Evolutionary conservation across 2,113 vertebrate genomes (phyloP), one percentile per base, ranked within the genome.

Genomic region (Meles meles): DNA sequence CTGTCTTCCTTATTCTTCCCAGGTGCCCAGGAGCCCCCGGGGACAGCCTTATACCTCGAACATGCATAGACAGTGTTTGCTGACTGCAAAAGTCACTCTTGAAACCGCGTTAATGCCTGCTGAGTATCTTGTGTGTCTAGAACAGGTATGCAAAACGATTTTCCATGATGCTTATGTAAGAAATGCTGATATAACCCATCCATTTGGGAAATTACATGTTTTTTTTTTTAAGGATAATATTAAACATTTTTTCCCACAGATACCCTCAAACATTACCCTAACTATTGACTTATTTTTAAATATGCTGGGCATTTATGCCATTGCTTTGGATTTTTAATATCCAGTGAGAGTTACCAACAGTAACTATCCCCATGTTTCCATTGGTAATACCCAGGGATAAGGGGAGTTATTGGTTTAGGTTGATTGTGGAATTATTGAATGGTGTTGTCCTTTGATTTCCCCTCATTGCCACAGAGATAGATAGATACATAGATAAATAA

Each of bases 341-440:
- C 67, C 18, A 37, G 18, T 21, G 67, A 69, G 8, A 37, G 67
- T 67, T 67, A 18, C 65, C 31, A 67, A 2, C 34, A 14, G 65
- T n/a, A 4, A 69, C 67, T 8, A 69, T 9, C 17, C 65, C 15
- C 34, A 18, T 69, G 34, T n/a, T 69, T n/a, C 29, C 5, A 57
- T 44, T 67, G 29, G 23, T 69, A 96, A 97, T 59, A 92, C 47
- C 81, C 90, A 88, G 63, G 61, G 94, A 97, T 94, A 92, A 96
- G 83, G 55, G 87, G 59, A 86, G 67, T 11, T 95, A 97, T 42
- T 79, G 25, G 65, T 76, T 52, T 39, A 74, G 86, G 90, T 84
- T 90, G 74, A 84, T 93, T 85, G 47, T 69, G 89, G 94, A 98
- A 96, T 91, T 59, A 88, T 25, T 92, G 83, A 96, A 97, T 34